Conservation (phyloP, 2,113 vertebrate species). For the Irena cyanogastra region DNA sequence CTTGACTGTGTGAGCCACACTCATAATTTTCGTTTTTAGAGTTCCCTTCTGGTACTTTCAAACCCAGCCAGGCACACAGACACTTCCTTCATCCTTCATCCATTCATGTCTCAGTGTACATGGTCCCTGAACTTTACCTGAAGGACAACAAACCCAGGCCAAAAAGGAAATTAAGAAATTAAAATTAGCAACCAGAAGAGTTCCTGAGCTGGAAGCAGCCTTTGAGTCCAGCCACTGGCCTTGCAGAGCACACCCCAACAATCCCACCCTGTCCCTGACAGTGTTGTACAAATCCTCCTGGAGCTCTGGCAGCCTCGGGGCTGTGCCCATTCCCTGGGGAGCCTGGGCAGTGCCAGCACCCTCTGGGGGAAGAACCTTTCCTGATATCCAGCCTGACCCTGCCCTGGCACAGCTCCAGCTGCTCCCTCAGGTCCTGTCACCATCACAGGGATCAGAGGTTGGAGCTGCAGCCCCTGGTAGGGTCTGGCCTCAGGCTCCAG, state of each 20-base stretch:
- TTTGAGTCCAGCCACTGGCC: neutral
- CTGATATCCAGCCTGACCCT: accelerated
- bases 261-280: neutral
- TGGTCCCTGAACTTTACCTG: neutral
- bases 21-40: neutral
- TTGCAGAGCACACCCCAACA: neutral
- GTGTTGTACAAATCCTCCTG: accelerated
- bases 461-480: neutral
- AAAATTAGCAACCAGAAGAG: neutral
- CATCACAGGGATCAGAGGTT: neutral
- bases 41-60: neutral
- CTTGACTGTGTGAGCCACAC: neutral
- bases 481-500: neutral
- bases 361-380: neutral
- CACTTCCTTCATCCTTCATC: neutral
- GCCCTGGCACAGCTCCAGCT: neutral
- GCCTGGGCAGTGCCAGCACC: neutral
- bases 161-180: neutral
- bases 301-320: neutral
- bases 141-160: neutral
- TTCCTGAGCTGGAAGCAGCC: neutral
- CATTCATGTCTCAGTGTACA: too few relatives aligned
- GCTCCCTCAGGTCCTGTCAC: neutral
- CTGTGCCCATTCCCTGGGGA: neutral
- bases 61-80: neutral